Evolutionary conservation across 1,140 invertebrate species (phyloP), one percentile per base, ranked within the genome.

Genomic region (Teleogryllus occipitalis): DNA sequence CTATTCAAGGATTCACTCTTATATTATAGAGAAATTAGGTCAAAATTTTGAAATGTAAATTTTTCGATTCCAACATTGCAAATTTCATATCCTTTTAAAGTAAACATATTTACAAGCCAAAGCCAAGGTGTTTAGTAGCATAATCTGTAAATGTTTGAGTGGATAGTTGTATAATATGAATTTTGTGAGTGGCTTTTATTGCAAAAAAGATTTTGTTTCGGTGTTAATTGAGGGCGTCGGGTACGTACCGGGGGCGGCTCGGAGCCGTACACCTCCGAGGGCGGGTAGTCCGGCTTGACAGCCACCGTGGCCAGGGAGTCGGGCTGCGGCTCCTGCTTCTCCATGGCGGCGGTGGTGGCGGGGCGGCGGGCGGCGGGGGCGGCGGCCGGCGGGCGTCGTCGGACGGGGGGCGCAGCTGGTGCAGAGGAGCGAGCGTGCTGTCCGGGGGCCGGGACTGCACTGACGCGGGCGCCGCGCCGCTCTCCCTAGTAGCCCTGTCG

Each of bases 241-340:
- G 27, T 78, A 83, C 83, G 80, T 75, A 83, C 83, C 77, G 83
- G 83, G 4, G 82, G 82, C 10, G 83, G 82, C 77, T 83, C 83
- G 12, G 83, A 82, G 75, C 77, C 76, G 82, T 79, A 83, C 12
- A 81, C 81, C 81, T 83, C 83, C 46, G 82, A 82, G 6, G 83
- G 78, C 0, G 83, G 81, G 81, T 83, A 83, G 72, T 83, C 83
- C 1, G 27, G 27, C 73, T 82, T 82, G n/a, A 80, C 81, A 48
- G 81, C 80, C 15, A 82, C 80, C 22, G 80, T 81, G 10, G 82
- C 74, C 65, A 82, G 81, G 49, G 80, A 77, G 77, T 81, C 83
- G n/a, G 77, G 79, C 6, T 80, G 80, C 8, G 79, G 79, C 39
- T 82, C 82, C 72, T 83, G 82, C 48, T 83, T 83, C 47, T 83